These are phyloP conservation scores for Platyura marginata DNA, from an alignment of 1,140 invertebrate species.

Conservation along the genomic window DNA sequence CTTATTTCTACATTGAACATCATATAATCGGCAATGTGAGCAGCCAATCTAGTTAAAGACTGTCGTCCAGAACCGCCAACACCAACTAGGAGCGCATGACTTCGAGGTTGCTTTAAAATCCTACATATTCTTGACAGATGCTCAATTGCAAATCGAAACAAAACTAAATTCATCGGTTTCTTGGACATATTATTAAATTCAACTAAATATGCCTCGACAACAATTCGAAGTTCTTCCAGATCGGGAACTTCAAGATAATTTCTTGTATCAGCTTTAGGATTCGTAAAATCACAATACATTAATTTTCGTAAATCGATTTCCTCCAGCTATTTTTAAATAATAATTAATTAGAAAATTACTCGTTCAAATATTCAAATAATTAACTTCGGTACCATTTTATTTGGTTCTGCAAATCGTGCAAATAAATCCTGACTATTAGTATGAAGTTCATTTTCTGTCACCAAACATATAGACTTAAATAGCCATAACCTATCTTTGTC, in stretches of 20 bases:
- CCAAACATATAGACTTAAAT: slow-evolving; percentile 38
- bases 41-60: slow-evolving; percentile 71
- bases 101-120: slow-evolving; percentile 78
- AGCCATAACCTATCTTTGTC: slow-evolving; percentile 68
- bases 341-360: too few relatives aligned
- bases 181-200: slow-evolving; percentile 95
- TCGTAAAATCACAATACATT: slow-evolving; percentile 89
- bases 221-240: slow-evolving; percentile 57
- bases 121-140: slow-evolving; percentile 82
- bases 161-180: slow-evolving; percentile 90
- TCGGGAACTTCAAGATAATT: slow-evolving; percentile 79
- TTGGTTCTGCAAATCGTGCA: slow-evolving; percentile 14
- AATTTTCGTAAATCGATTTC: slow-evolving; percentile 58
- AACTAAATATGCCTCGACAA: slow-evolving; percentile 78
- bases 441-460: slow-evolving; percentile 31
- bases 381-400: too few relatives aligned
- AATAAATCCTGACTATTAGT: slow-evolving; percentile 14
- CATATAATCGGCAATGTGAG: slow-evolving; percentile 88
- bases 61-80: slow-evolving; percentile 85
- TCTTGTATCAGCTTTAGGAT: slow-evolving; percentile 78
- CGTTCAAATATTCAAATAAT: slow-evolving; percentile 23
- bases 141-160: slow-evolving; percentile 90
- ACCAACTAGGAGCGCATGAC: slow-evolving; percentile 70
- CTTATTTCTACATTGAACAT: slow-evolving; percentile 83
- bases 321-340: too few relatives aligned